Conservation (phyloP, 2,113 vertebrate species). For the Galbula dea region DNA sequence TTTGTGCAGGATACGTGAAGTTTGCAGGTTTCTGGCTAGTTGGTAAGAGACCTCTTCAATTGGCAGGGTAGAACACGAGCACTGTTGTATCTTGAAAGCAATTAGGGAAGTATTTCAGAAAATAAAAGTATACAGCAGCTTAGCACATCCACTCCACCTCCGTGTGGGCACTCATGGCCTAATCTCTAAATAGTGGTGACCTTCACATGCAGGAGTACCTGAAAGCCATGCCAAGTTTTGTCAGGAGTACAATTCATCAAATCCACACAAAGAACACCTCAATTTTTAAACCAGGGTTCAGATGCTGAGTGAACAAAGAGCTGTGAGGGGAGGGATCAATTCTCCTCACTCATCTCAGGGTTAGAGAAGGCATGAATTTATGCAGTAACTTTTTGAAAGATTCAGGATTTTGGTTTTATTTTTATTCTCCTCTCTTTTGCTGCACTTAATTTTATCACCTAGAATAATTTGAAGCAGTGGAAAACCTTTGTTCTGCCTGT, state of each 20-base stretch:
- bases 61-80: not conserved
- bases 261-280: conserved; percentile 8
- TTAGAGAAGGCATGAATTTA: conserved; percentile 19
- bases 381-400: not conserved
- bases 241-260: not conserved
- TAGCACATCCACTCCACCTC: conserved; percentile 27
- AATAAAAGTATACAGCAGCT: conserved; percentile 4
- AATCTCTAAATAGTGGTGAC: conserved; percentile 59
- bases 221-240: conserved; percentile 44
- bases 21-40: not conserved
- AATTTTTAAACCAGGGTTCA: not conserved
- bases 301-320: not conserved
- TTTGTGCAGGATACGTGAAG: not conserved
- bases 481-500: conserved; percentile 17
- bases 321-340: not conserved
- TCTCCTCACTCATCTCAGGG: not conserved
- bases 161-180: not conserved
- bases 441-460: conserved; percentile 24
- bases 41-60: not conserved
- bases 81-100: not conserved
- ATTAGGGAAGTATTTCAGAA: conserved; percentile 16
- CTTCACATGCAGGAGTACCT: conserved; percentile 14
- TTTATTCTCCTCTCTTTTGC: not conserved
- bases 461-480: conserved; percentile 32
- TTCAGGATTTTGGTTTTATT: not conserved